These are phyloP conservation scores for Actinernus sp. DNA, from an alignment of 92 coral and sea anemone genomes.

Conservation along the genomic window DNA sequence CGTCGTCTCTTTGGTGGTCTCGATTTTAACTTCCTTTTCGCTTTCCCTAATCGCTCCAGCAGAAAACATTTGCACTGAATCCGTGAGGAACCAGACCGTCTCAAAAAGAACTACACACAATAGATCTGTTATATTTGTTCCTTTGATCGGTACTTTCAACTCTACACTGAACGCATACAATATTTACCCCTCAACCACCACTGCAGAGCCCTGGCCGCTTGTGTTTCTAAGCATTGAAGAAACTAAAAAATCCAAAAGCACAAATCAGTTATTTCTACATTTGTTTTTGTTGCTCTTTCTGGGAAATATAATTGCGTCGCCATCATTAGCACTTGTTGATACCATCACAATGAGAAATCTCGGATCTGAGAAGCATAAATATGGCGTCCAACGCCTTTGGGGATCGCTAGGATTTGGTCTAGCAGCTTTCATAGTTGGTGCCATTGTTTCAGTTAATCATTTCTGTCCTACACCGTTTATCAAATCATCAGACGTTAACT, in stretches of 20 bases:
- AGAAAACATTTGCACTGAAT: conserved; percentile 28
- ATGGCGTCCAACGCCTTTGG: conserved; percentile 86
- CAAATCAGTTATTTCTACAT: conserved; percentile 41
- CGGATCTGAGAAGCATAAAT: conserved; percentile 61
- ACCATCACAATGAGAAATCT: conserved; percentile 71
- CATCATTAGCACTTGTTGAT: conserved; percentile 77
- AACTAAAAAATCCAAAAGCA: background rate
- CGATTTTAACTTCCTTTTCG: conserved; percentile 45
- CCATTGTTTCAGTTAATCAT: conserved; percentile 57
- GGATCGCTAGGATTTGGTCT: conserved; percentile 88
- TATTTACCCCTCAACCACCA: conserved; percentile 3
- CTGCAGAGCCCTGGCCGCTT: conserved; percentile 59
- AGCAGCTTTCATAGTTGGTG: conserved; percentile 79
- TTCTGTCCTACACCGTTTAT: conserved; percentile 43
- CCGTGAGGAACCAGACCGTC: background rate
- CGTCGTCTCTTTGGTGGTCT: conserved; percentile 30
- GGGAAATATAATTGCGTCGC: conserved; percentile 78
- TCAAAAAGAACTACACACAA: conserved; percentile 15
- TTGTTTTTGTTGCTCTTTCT: conserved; percentile 59
- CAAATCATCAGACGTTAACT: conserved; percentile 37
- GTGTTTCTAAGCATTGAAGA: conserved; percentile 14
- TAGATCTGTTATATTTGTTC: conserved; percentile 1
- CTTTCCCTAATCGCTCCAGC: conserved; percentile 57
- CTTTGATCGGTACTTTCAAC: conserved; percentile 1
- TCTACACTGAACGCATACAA: background rate